Base-by-base conservation (phyloP, 2,888 invertebrate species). In the Tenthredo distinguenda region DNA sequence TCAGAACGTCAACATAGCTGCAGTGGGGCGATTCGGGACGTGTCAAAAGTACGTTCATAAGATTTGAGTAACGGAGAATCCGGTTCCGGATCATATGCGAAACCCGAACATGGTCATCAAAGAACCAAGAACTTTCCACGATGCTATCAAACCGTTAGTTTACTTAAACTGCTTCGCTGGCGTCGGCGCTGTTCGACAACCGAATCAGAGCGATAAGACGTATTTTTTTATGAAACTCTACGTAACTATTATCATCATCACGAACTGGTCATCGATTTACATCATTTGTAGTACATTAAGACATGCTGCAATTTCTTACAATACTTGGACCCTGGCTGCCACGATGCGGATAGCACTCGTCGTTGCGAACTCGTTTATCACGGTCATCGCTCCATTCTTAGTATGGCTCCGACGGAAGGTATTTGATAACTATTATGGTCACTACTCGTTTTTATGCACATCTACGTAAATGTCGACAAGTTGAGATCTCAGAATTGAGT, bases 111-210 rank as follows among this genome's bases (percentile, higher is more conserved):
- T 68, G 68, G 34, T 68, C 26, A 0, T 12, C 10, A 31, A 3
- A 18, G 43, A 77, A 34, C 77, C 50, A 31, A 50, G 31, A 50
- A 77, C 26, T 50, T 77, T 77, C 55, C 21, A 55, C 31, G 77
- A 47, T 6, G 47, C 50, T 34, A 55, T 77, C 15, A 77, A 50
- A 31, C 77, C 55, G 26, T 12, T 77, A 6, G 9, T 31, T 55
- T 50, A 50, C n/a, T 77, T 50, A 5, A 47, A 77, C 34, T 77
- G 50, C 21, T 31, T 50, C 18, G 12, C 26, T 6, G 77, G 77
- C 12, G 6, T 77, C 15, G 72, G 72, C n/a, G 72, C 40, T 43
- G 9, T 43, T 40, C 72, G 72, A 9, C 37, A n/a, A 40, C 72
- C 72, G 40, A n/a, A 72, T 72, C 72, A 72, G 21, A 40, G 72